Conservation (phyloP, 2,888 invertebrate genomes). For the Yponomeuta evonymella region DNA sequence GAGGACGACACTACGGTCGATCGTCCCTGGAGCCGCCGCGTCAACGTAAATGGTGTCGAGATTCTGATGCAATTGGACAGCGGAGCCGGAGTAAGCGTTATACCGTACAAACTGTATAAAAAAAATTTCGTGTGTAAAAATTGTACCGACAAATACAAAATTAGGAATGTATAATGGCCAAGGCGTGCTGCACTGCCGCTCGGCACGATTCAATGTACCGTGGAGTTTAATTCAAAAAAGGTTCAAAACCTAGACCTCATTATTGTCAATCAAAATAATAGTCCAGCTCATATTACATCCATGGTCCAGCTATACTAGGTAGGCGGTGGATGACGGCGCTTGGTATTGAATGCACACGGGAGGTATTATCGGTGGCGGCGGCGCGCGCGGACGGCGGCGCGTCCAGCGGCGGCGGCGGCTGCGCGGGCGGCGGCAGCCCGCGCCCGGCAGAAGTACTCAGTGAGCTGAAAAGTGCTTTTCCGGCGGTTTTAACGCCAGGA, state of each 20-base stretch:
- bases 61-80: constrained; percentile 19
- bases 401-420: not conserved
- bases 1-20: not conserved
- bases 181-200: not conserved
- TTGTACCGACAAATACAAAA: not conserved
- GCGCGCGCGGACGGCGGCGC: not conserved
- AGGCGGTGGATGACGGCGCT: not conserved
- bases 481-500: not conserved
- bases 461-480: not conserved
- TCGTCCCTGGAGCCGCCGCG: constrained; percentile 14
- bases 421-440: not conserved
- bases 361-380: not conserved
- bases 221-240: not conserved
- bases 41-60: constrained; percentile 11
- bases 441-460: not conserved
- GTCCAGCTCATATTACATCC: too few species aligned
- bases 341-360: not conserved
- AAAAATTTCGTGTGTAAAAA: not conserved
- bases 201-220: not conserved
- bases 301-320: not conserved
- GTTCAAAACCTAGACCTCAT: not conserved
- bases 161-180: not conserved
- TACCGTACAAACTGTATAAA: constrained; percentile 12
- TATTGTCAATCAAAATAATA: not conserved
- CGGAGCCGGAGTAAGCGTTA: constrained; percentile 16